A percentile compares a stretch with the other conserved stretches of the same genome.
These are phyloP conservation scores for Brevipalpus yothersi DNA, from an alignment of 1,140 invertebrate genomes.

Conservation along the genomic window DNA sequence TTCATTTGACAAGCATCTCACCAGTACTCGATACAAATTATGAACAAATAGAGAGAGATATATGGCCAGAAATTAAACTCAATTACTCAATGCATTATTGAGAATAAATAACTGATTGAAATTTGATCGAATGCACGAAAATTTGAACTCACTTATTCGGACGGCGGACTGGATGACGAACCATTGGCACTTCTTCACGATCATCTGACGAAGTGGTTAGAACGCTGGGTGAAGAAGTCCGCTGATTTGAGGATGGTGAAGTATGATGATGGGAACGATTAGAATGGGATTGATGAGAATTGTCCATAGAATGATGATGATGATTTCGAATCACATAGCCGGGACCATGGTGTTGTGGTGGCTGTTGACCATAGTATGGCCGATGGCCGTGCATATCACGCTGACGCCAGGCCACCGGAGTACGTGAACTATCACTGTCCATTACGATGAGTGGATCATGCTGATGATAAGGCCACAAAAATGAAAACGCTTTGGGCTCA, in stretches of 20 bases:
- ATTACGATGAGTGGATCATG: not conserved
- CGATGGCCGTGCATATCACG: conserved; percentile 8
- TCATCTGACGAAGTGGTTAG: conserved; percentile 9
- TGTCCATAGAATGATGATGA: not conserved
- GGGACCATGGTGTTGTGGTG: conserved; percentile 2
- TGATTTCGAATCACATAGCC: not conserved
- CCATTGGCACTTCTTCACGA: conserved; percentile 13
- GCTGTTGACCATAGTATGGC: not conserved
- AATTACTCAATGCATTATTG: no score
- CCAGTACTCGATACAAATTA: no score
- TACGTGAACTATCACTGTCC: not conserved
- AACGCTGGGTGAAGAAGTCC: not conserved
- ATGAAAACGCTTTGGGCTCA: not conserved
- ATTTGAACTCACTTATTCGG: not conserved
- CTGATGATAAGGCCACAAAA: no score
- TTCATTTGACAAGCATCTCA: no score
- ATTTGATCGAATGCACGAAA: not conserved
- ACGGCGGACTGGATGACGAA: not conserved
- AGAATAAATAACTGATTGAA: no score
- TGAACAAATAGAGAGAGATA: no score
- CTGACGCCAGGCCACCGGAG: conserved; percentile 11
- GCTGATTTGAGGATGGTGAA: not conserved
- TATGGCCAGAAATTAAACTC: no score
- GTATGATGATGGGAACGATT: not conserved
- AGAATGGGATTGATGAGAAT: not conserved